Conservation (phyloP, 2,888 invertebrate genomes). For the Crocallis elinguaria region DNA sequence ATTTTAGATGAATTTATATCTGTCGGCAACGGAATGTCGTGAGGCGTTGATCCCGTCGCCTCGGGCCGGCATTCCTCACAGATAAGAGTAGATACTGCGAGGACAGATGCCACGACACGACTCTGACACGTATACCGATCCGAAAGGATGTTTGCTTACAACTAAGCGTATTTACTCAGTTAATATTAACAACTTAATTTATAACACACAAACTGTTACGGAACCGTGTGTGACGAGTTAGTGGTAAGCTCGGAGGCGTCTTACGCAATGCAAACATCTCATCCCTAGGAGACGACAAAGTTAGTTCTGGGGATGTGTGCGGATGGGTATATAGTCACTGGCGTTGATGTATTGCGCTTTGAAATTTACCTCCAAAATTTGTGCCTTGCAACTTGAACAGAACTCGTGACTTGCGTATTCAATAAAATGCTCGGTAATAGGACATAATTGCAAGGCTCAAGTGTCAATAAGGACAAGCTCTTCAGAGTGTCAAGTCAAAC, state of each 20-base stretch:
- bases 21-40: conserved; percentile 52
- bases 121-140: conserved; percentile 52
- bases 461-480: no score
- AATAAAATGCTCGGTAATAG: no score
- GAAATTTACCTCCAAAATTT: conserved; percentile 26
- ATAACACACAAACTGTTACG: conserved; percentile 48
- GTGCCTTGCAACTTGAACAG: background rate
- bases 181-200: conserved; percentile 57
- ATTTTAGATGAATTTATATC: conserved; percentile 51
- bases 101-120: conserved; percentile 57
- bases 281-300: conserved; percentile 35
- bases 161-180: conserved; percentile 60
- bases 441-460: no score
- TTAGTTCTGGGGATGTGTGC: conserved; percentile 33
- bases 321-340: conserved; percentile 17
- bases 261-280: conserved; percentile 44
- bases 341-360: conserved; percentile 32
- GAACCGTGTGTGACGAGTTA: conserved; percentile 48
- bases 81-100: conserved; percentile 53
- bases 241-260: conserved; percentile 38
- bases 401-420: no score
- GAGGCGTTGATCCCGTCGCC: conserved; percentile 53
- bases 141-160: conserved; percentile 57
- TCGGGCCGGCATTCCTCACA: conserved; percentile 55
- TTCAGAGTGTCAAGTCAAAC: no score